Evolutionary conservation across 2,888 invertebrate genomes (phyloP), one percentile per base, ranked within the genome.

Genomic region (Antitype chi): DNA sequence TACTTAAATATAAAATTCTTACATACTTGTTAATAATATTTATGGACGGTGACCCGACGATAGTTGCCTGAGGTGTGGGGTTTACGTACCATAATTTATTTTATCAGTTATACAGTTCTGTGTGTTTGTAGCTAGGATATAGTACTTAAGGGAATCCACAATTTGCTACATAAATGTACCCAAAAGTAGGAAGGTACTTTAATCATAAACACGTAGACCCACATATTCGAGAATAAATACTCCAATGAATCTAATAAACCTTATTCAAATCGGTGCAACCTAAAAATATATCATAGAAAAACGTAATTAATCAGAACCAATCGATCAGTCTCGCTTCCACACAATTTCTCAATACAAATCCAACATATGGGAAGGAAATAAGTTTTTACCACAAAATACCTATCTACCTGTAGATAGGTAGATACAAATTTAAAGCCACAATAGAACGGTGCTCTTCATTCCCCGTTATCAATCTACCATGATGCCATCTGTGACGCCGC

Each of bases 401-500:
- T 77, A 78, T 78, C 49, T 82, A 78, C 86, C 75, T 88, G 87
- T 86, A 82, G 20, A 57, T 76, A 89, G 86, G 86, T 87, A 77
- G n/a, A 23, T 74, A 89, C 80, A 80, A 87, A 86, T 86, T 87
- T 79, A 87, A 89, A 89, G 88, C 89, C 90, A 94, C 95, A 95
- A 94, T 94, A 94, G 94, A 91, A 92, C 91, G 90, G 88, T 91
- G 90, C 91, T 92, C 93, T 94, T 94, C 94, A 95, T 95, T 95
- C 94, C 92, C 89, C 91, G 94, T 94, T 95, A 96, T 96, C 96
- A 96, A 96, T 96, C 96, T 94, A 93, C 93, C 94, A 93, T 95
- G 95, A 96, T 96, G 95, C 96, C 96, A 96, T 96, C 96, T 96
- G 96, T 95, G 96, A 96, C 96, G 94, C 92, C 87, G 91, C 92